Evolutionary conservation across 2,113 vertebrate species (phyloP), one percentile per base, ranked within the genome.

Genomic region (Anseranas semipalmata): DNA sequence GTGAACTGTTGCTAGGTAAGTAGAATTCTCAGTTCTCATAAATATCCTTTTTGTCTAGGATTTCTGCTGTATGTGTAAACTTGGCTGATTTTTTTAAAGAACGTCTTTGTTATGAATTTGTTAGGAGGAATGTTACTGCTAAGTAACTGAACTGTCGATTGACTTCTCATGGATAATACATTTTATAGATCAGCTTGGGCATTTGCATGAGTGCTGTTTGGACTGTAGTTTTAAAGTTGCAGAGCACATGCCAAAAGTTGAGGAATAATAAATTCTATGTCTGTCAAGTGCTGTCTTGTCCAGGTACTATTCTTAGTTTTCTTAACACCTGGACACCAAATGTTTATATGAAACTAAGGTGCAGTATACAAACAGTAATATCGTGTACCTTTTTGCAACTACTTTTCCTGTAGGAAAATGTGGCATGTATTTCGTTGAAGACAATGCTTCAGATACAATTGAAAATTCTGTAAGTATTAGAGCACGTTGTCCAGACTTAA

Each of bases 391-490:
- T 89, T 93, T 53, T 20, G 12, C 73, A 95, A 95, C 73, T 80
- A 3, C 70, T 89, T 87, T 97, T 97, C 94, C n/a, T 97, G 71
- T 97, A 99, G 99, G 99, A 80, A 99, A 99, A 97, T 99, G 98
- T 93, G 99, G 99, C 86, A 99, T 99, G 99, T 99, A 99, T 98
- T 99, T 99, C 98, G 99, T 99, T 93, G 99, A 99, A 98, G 99
- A 99, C 92, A 99, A 99, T 27, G 99, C 98, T 66, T 97, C 98
- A 73, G 99, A 99, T 81, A 97, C 98, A 70, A 95, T 98, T 8
- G 99, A 99, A 96, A 98, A 92, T 90, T 98, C 98, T 55, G 99
- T 99, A 97, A 98, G 97, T 97, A 87, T 76, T 85, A 25, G 14
- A 77, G 32, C 3, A 12, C 16, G 3, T 18, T 68, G 46, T 59